Evolutionary conservation across 2,888 invertebrate genomes (phyloP), one percentile per base, ranked within the genome.

Genomic region (Troilus luridus): DNA sequence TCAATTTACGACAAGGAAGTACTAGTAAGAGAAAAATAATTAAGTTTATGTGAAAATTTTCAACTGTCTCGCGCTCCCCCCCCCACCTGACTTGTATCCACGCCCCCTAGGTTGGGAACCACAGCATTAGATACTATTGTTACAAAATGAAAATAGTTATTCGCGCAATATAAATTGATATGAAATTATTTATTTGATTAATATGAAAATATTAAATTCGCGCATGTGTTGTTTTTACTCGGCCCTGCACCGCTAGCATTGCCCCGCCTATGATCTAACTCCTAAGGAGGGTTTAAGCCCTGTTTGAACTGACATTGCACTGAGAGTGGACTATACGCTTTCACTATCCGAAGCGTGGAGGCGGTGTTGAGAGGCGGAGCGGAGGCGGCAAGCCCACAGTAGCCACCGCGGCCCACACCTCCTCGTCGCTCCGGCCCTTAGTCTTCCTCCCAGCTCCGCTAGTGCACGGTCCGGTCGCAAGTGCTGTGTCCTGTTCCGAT

Each of bases 351-450:
- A 59, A 12, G 7, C 41, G 62, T 88, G 88, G 88, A 88, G 88
- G 62, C 88, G 88, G 88, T 64, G 60, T 9, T 56, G 41, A 24
- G 88, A 88, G 88, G 88, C 88, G 88, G 88, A 21, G 88, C 62
- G 88, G 88, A 88, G 88, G 88, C 88, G 88, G 88, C 88, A 62
- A 59, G 12, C 88, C 88, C 62, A 60, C 62, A 60, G 62, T 62
- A 64, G 62, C 88, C 88, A 85, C 88, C 88, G 64, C 88, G 59
- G 88, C 62, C 88, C 88, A 60, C 60, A 21, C 41, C 27, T 60
- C 62, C 21, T 14, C 60, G 54, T 41, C 62, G 27, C 54, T 54
- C 19, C 21, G 88, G 27, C 88, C 88, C 64, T 88, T 62, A 64
- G 60, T 64, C 62, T 54, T 54, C 41, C 21, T 64, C 64, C 24